Base-by-base conservation (phyloP, 2,113 vertebrate species). In the Melanocharis versteri region DNA sequence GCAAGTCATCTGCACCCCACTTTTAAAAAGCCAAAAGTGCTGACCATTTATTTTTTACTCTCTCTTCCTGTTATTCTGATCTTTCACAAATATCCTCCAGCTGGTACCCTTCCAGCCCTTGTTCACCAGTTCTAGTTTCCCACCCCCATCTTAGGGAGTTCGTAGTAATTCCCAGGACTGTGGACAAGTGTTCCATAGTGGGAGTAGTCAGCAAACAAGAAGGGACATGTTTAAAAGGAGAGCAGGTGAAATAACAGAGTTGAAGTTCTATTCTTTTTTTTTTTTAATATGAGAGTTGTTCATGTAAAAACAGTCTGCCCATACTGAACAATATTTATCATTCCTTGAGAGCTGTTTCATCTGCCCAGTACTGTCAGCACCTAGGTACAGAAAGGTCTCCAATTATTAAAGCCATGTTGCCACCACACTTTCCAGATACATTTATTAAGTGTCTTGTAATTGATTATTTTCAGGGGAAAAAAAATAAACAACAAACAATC, bases 171-270 rank as follows among this genome's bases (percentile, higher is more conserved):
- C 94, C 60, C 7, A 77, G 94, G 95, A 95, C 96, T 98, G 94
- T 96, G 95, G n/a, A 97, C 90, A 95, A 89, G 70, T 92, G 71
- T 93, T 97, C 84, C 69, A 42, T 85, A 85, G 87, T 97, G 78
- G 94, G 94, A 94, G 80, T 64, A 96, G 92, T 96, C 78, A 95
- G 97, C 90, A 98, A 97, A 94, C 65, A 98, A 98, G 90, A 94
- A 71, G 80, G 6, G 24, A 40, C 42, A 10, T 28, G 94, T 96
- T 79, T 76, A 37, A 91, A 95, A 96, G 40, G 53, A 92, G 22
- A 96, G 76, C 92, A 77, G 96, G 54, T 96, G 76, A 90, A 98
- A 98, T 98, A 97, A 98, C 98, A 98, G 65, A 92, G 58, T 16
- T 47, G 21, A 28, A 33, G 19, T 71, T 44, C 33, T 54, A 33